Evolutionary conservation across 2,797 vertebrate genomes (phyloP).

Genomic region (Synanceia verrucosa): DNA sequence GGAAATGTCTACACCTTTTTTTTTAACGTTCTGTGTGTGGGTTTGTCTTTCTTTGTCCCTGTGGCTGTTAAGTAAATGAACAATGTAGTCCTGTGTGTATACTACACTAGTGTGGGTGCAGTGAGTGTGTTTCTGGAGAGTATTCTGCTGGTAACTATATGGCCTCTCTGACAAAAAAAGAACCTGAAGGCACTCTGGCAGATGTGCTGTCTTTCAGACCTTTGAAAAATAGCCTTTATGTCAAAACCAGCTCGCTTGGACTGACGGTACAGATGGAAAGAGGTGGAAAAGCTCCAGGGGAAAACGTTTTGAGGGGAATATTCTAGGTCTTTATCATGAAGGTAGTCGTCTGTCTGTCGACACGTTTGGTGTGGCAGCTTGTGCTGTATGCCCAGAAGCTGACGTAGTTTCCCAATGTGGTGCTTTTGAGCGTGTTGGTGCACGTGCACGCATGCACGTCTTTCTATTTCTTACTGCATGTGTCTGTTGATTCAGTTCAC

Average conservation of each 20-base stretch:
- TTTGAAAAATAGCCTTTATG: constrained; percentile 66
- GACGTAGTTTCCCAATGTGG: constrained; percentile 54
- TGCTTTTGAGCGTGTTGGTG: constrained; percentile 11
- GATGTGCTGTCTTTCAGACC: constrained; percentile 61
- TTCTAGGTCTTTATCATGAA: constrained; percentile 70
- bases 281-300: constrained; percentile 51
- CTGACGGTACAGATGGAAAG: constrained; percentile 61
- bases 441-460: constrained; percentile 6
- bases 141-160: constrained; percentile 35
- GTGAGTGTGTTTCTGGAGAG: constrained; percentile 39
- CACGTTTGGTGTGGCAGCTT: constrained; percentile 52
- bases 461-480: constrained; percentile 26
- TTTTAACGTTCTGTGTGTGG: constrained; percentile 25
- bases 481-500: constrained; percentile 29
- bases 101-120: not conserved
- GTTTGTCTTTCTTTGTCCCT: constrained; percentile 34
- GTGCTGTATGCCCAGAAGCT: constrained; percentile 54
- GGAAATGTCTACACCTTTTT: constrained; percentile 56
- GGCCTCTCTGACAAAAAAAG: constrained; percentile 17
- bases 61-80: constrained; percentile 11
- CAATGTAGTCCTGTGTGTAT: constrained; percentile 3
- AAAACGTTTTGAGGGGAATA: constrained; percentile 52
- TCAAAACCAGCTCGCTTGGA: constrained; percentile 68
- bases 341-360: constrained; percentile 67
- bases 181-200: constrained; percentile 44